Evolutionary conservation across 2,113 vertebrate species (phyloP).

Genomic region (Sylvia atricapilla): DNA sequence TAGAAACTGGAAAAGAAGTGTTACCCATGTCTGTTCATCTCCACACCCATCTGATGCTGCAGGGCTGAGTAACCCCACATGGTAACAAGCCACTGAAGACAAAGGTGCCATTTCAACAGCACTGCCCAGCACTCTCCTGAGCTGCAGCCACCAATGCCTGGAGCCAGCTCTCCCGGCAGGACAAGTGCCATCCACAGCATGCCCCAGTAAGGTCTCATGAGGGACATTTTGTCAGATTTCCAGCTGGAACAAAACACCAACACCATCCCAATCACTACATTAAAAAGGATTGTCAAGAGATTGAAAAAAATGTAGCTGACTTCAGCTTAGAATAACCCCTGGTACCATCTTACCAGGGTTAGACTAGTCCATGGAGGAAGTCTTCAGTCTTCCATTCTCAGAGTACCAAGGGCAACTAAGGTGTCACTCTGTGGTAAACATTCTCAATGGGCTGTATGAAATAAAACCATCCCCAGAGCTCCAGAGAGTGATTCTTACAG

Average conservation of each 20-base stretch:
- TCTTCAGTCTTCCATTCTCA: background rate
- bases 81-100: background rate
- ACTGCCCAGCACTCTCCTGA: background rate
- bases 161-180: background rate
- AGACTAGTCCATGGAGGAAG: background rate
- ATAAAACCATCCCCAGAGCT: background rate
- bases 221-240: background rate
- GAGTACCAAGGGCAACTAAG: background rate
- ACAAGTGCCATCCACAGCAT: background rate
- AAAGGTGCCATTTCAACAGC: background rate
- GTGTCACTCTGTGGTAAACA: background rate
- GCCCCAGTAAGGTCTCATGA: background rate
- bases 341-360: background rate
- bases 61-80: accelerated
- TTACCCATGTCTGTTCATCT: background rate
- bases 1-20: background rate
- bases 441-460: background rate
- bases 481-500: background rate
- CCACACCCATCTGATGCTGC: background rate
- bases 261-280: accelerated
- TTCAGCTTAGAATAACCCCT: background rate
- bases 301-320: background rate
- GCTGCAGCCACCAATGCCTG: background rate
- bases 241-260: background rate
- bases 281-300: background rate